phyloP scores from a whole-genome alignment of 2,888 invertebrate species.

The Epicampocera succincta region DNA sequence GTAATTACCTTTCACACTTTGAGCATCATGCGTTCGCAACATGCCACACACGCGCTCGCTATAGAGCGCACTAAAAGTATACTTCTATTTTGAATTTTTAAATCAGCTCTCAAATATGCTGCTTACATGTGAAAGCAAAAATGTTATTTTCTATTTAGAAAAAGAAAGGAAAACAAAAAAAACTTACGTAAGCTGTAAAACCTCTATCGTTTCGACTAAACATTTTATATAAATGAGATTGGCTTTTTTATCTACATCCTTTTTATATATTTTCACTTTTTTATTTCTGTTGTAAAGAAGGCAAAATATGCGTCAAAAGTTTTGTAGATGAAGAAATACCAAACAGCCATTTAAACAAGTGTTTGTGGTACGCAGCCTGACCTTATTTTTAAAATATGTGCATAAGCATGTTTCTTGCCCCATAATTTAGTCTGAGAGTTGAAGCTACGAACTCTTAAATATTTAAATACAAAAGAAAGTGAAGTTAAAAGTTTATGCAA shows the following conservation, averaged over 20 bases:
- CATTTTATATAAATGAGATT: constrained; percentile 40
- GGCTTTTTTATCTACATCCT: constrained; percentile 57
- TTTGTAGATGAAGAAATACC: constrained; percentile 12
- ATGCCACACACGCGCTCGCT: too few relatives aligned
- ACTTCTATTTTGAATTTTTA: not conserved
- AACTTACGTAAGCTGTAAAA: constrained; percentile 46
- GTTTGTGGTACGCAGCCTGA: constrained; percentile 17
- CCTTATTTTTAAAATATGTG: constrained; percentile 54
- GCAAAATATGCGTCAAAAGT: constrained; percentile 55
- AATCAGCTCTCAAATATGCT: constrained; percentile 33
- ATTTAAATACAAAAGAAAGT: constrained; percentile 22
- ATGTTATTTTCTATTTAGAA: constrained; percentile 18
- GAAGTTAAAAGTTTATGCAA: constrained; percentile 10
- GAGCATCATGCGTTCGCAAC: not conserved
- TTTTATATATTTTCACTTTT: constrained; percentile 22
- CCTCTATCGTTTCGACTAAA: constrained; percentile 24
- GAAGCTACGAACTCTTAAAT: constrained; percentile 19
- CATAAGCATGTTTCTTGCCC: constrained; percentile 4
- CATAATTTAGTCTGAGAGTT: constrained; percentile 44
- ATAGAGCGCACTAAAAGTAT: not conserved
- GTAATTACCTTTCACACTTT: constrained; percentile 32
- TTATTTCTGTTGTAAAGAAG: constrained; percentile 9
- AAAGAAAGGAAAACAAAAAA: not conserved
- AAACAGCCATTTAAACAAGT: constrained; percentile 46
- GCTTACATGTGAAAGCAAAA: constrained; percentile 1